phyloP scores from a whole-genome alignment of 2,797 vertebrate species.

The Acanthornis magna region DNA sequence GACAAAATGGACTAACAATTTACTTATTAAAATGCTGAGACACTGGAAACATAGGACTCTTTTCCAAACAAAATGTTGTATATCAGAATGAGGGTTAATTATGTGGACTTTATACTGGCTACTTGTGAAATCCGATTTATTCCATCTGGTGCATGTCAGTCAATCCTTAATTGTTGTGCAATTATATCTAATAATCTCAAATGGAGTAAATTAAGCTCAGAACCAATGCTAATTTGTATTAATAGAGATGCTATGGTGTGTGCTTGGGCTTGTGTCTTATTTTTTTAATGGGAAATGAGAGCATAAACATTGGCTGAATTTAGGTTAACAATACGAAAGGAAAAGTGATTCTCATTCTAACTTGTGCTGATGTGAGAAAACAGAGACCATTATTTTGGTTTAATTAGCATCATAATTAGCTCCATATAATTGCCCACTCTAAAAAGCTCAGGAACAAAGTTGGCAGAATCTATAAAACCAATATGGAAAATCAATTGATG shows the following conservation, averaged over 20 bases:
- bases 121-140: constrained; percentile 7
- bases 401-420: neutral
- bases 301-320: neutral
- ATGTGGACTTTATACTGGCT: neutral
- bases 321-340: neutral
- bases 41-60: neutral
- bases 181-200: neutral
- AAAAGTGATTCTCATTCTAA: neutral
- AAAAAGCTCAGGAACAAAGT: neutral
- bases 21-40: neutral
- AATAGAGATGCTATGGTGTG: neutral
- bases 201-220: neutral
- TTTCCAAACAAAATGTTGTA: neutral
- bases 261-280: neutral
- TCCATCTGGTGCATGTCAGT: neutral
- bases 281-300: neutral
- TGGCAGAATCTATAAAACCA: neutral
- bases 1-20: neutral
- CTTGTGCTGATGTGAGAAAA: neutral
- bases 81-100: neutral
- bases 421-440: neutral
- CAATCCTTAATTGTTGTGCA: constrained; percentile 12
- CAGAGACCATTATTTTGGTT: neutral
- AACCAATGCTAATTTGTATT: neutral
- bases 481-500: neutral